Base-by-base conservation (phyloP, 2,113 vertebrate species). In the Phaethornis superciliosus region DNA sequence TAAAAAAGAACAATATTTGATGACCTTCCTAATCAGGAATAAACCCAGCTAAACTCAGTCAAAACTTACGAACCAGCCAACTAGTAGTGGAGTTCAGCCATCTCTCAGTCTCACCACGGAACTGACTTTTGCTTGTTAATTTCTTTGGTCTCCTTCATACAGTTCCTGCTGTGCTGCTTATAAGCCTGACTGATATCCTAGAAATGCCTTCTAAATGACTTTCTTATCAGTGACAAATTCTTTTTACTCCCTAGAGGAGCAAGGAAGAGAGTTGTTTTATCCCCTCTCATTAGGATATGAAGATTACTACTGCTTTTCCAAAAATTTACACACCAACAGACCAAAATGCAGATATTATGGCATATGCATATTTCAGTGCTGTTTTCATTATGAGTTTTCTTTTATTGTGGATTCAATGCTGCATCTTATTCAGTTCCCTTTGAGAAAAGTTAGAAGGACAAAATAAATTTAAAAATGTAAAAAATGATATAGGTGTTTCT, bases 201-300 rank as follows among this genome's bases (percentile, higher is more conserved):
- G 93, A 96, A 94, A 95, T 96, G 93, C 90, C 95, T 97, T 96
- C 95, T 96, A 96, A 96, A 96, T 96, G 26, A 93, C 90, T 95
- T 91, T 74, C 88, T 96, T 97, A 96, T 96, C 95, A 94, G 92
- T 74, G 75, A 83, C 90, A 94, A 94, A 95, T 92, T 89, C 92
- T 92, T 95, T 94, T 28, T 82, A 69, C 67, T 96, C 96, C 90
- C 93, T 87, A 75, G 86, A 94, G 95, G 74, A 94, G 67, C 51
- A 82, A 87, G 63, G 15, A 85, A 92, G 90, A 93, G 92, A 89
- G 74, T 84, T 90, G 81, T 89, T 96, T 86, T 87, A 88, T 93
- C 46, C 70, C 79, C 17, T 87, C 90, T 91, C 74, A 84, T 40
- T 77, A 85, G 78, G 51, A 76, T 51, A 63, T 2, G 9, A 89